Evolutionary conservation across 2,113 vertebrate species (phyloP), one percentile per base, ranked within the genome.

Genomic region (Empidonax traillii): DNA sequence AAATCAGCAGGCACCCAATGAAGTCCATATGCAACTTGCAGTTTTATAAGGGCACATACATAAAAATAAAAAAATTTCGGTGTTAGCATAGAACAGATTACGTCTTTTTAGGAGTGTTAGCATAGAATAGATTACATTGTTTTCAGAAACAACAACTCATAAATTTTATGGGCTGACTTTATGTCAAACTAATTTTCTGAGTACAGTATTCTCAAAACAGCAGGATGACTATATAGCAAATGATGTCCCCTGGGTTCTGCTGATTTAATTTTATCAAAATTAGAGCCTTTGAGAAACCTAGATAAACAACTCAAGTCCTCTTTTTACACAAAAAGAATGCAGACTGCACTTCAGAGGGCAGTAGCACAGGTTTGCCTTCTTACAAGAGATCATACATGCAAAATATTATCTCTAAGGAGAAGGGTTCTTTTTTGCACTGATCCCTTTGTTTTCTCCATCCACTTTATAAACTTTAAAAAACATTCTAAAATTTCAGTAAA

Each of bases 131-230:
- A 86, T 59, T 56, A 66, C 35, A 85, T 63, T 46, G 67, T 81
- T 86, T 96, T 81, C 65, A 86, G 83, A 96, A 95, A 77, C 52
- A 91, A 75, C 61, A 87, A 59, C 61, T 89, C 24, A 0, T 65
- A 90, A 91, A 72, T 83, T 88, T 90, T 92, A 94, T 53, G 68
- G 43, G 55, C 76, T 90, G 65, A 88, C 65, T 93, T 94, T 46
- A 93, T 80, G 79, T 92, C 87, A 90, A 93, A 91, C 63, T 93
- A 77, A 94, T 94, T 92, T 95, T 93, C 83, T 86, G 37, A 62
- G 41, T 92, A 84, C 33, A 92, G 78, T 75, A 88, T 41, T 91
- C 85, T 86, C 82, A 61, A 77, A 95, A 56, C 90, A 96, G 93
- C 85, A 84, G 87, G 85, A 90, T 12, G 5, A 80, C 79, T 84